These are phyloP conservation scores for Pyrocephalus nanus DNA, from an alignment of 2,797 vertebrate genomes.

Conservation along the genomic window DNA sequence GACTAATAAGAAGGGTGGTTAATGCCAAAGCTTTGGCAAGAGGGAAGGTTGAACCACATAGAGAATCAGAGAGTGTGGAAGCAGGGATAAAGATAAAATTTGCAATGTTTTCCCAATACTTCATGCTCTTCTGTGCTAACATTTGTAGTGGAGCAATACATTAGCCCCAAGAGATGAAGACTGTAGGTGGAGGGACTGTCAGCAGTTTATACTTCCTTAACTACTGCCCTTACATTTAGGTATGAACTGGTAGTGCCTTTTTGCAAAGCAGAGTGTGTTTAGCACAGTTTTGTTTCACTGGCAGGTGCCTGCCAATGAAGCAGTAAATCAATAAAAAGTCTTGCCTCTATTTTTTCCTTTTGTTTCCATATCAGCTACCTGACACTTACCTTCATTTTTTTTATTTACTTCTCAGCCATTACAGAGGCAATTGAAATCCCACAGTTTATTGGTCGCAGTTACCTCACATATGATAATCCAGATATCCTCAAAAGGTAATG, in stretches of 20 bases:
- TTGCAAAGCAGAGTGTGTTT: not conserved
- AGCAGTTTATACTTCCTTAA: not conserved
- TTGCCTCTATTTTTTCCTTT: not conserved
- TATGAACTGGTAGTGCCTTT: not conserved
- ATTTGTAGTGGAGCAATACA: not conserved
- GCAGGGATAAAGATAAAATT: not conserved
- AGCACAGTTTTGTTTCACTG: not conserved
- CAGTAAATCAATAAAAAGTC: not conserved
- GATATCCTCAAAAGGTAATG: constrained; percentile 91
- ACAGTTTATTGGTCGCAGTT: constrained; percentile 95
- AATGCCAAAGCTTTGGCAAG: not conserved
- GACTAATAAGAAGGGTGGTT: not conserved
- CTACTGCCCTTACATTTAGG: not conserved
- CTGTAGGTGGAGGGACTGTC: not conserved
- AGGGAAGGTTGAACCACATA: accelerated
- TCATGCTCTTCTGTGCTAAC: not conserved
- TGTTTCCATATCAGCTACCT: not conserved
- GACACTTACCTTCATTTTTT: not conserved
- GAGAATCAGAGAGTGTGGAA: not conserved
- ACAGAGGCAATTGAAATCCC: constrained; percentile 95
- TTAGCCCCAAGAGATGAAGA: not conserved
- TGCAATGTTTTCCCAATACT: not conserved
- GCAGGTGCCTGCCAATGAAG: not conserved
- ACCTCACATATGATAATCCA: constrained; percentile 88
- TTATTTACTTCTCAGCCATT: constrained; percentile 79